phyloP scores from a whole-genome alignment of 2,888 invertebrate species.

The Panzeria rudis region DNA sequence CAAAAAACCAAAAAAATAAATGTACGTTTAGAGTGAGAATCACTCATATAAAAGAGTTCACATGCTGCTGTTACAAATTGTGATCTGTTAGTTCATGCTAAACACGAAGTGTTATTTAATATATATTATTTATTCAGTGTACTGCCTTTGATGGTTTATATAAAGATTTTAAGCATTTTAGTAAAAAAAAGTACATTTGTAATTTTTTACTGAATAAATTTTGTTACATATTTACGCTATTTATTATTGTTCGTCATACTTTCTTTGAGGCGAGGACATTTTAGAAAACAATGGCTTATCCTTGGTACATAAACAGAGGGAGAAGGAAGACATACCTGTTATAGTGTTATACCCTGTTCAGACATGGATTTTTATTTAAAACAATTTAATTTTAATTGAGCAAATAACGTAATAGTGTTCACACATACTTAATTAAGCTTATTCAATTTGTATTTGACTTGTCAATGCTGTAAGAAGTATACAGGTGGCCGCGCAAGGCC shows the following conservation, averaged over 20 bases:
- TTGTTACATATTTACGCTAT: background rate
- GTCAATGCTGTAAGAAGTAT: too few relatives aligned
- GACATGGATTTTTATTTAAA: too few relatives aligned
- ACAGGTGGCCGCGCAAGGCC: too few relatives aligned
- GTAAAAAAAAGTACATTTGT: conserved; percentile 33
- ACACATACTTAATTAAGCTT: too few relatives aligned
- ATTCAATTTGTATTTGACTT: too few relatives aligned
- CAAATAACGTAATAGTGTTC: too few relatives aligned
- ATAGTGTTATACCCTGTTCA: too few relatives aligned
- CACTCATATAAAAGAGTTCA: too few relatives aligned
- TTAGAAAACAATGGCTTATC: background rate
- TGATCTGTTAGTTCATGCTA: conserved; percentile 22
- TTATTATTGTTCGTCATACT: background rate
- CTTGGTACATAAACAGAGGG: background rate
- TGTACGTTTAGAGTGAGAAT: too few relatives aligned
- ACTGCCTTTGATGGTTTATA: background rate
- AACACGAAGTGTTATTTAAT: conserved; percentile 51
- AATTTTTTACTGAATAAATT: background rate
- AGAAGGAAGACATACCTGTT: conserved; percentile 20
- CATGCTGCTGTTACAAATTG: conserved; percentile 25
- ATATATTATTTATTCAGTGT: conserved; percentile 26
- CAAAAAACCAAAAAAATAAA: too few relatives aligned
- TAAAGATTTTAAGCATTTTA: conserved; percentile 36
- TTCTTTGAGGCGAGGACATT: conserved; percentile 25
- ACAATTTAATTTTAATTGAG: too few relatives aligned